phyloP scores from a whole-genome alignment of 2,888 invertebrate species.

The Agriotes lineatus region DNA sequence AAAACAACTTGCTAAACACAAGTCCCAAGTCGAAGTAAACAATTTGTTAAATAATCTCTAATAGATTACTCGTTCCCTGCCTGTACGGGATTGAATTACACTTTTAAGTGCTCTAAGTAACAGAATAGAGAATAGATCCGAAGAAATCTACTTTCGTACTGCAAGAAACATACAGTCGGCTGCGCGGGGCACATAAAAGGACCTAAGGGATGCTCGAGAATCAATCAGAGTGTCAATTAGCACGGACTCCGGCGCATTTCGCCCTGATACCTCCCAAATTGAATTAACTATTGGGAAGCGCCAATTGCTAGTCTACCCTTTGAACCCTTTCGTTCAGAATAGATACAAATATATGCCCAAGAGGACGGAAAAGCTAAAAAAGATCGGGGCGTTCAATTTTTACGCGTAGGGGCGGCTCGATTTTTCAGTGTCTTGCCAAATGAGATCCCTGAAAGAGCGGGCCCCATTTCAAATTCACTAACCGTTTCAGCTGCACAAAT shows the following conservation, averaged over 20 bases:
- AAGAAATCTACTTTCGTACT: neutral
- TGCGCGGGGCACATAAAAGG: slow-evolving; percentile 48
- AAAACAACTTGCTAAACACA: no score
- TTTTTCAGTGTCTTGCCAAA: no score
- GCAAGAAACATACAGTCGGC: slow-evolving; percentile 1
- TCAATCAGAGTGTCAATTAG: slow-evolving; percentile 62
- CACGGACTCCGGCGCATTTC: slow-evolving; percentile 52
- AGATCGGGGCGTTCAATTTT: no score
- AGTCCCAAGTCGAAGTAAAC: no score
- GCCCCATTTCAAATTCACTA: neutral
- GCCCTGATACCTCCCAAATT: slow-evolving; percentile 53
- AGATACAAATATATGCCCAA: slow-evolving; percentile 5
- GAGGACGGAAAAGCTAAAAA: neutral
- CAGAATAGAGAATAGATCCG: neutral
- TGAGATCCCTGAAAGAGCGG: no score
- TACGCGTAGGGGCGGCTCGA: no score
- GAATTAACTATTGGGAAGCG: slow-evolving; percentile 52
- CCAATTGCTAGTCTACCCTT: slow-evolving; percentile 53
- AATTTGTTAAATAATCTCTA: no score
- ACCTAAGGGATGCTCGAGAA: slow-evolving; percentile 55
- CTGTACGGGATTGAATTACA: neutral
- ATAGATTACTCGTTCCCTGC: no score
- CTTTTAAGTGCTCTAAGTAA: neutral
- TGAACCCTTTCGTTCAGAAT: slow-evolving; percentile 44
- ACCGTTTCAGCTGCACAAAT: slow-evolving; percentile 19